Base-by-base conservation (phyloP, 2,113 vertebrate genomes). In the Nesoenas mayeri region DNA sequence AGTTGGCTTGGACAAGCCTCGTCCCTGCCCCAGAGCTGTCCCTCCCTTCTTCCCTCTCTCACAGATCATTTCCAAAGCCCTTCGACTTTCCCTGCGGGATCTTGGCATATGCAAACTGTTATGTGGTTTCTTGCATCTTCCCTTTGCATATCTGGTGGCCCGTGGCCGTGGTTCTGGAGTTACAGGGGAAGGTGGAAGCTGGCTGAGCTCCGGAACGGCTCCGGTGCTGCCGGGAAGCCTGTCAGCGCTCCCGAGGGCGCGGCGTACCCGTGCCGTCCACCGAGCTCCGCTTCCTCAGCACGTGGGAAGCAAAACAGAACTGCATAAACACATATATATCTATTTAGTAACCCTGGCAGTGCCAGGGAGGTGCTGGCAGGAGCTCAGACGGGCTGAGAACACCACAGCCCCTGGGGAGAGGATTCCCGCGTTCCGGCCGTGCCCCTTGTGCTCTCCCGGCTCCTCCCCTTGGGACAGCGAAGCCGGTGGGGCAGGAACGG, bases 341-440 rank as follows among this genome's bases (percentile, higher is more conserved):
- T 80, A 34, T 78, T 79, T 74, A 88, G 91, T 79, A 74, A 88
- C 19, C 28, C 57, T 88, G 95, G 93, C 92, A 95, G 53, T 88
- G 85, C 92, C 90, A 86, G 88, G 2, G 12, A 78, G 85, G 7
- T 83, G 72, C 51, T 97, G 96, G 96, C 92, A 81, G 79, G 64
- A 90, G 92, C 95, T 94, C 93, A 96, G 75, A 97, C 7, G 17
- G 60, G 42, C 79, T 60, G 79, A 83, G 67, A 88, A 69, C 92
- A 83, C 67, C 47, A 6, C 9, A 7, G 16, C 29, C 92, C 81
- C 42, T 25, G 4, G 7, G 81, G 93, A 85, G n/a, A 94, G 82
- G 95, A 91, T 94, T 96, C 89, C 69, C 60, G 72, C 0, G 1
- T 71, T 90, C 60, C 75, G 79, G 71, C 72, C 1, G 5, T 54